Evolutionary conservation across 64 coral and sea anemone species (phyloP).

Genomic region (Pocillopora damicornis): DNA sequence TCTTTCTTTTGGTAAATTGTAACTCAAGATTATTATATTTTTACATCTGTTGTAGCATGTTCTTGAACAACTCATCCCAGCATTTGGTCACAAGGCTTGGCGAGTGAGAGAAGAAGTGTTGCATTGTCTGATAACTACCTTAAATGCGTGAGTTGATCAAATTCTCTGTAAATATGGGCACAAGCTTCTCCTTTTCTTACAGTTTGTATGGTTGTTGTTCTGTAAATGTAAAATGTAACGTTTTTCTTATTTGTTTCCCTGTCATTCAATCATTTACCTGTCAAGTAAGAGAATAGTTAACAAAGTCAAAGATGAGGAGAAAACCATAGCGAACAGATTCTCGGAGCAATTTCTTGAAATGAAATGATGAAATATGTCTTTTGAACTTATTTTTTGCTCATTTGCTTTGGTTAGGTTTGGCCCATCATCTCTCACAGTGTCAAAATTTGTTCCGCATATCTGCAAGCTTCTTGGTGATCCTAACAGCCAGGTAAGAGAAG

Average conservation of each 20-base stretch:
- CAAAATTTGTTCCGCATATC: constrained; percentile 97
- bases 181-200: background rate
- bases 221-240: too few species aligned
- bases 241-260: too few species aligned
- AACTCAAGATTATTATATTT: background rate
- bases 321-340: too few species aligned
- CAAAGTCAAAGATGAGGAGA: too few species aligned
- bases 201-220: background rate
- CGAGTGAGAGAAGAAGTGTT: constrained; percentile 97
- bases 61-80: constrained; percentile 87
- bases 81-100: constrained; percentile 89
- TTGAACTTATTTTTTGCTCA: background rate
- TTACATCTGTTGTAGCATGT: constrained; percentile 66
- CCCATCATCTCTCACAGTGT: constrained; percentile 70
- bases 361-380: background rate
- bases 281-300: too few species aligned
- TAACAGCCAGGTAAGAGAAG: constrained; percentile 75
- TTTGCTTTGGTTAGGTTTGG: constrained; percentile 74
- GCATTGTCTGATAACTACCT: constrained; percentile 66
- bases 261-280: too few species aligned
- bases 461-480: constrained; percentile 97
- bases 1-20: background rate
- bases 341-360: too few species aligned
- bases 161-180: background rate
- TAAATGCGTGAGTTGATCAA: constrained; percentile 66